Evolutionary conservation across 2,888 invertebrate species (phyloP), one percentile per base, ranked within the genome.

Genomic region (Lepidochitona cinerea): DNA sequence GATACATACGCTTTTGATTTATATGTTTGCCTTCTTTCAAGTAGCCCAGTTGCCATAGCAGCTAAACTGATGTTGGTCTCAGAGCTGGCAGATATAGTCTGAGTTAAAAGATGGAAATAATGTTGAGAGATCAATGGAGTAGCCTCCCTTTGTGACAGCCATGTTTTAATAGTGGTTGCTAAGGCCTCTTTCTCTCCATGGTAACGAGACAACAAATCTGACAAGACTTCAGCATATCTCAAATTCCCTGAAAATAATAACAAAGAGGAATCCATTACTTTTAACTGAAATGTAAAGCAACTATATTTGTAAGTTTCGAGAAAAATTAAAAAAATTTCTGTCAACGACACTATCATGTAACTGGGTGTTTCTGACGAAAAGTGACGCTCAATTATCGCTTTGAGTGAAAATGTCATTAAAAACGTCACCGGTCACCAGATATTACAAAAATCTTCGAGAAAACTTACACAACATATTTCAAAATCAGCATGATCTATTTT

Each of bases 11-110:
- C 79, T 33, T 77, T 78, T 23, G 76, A 71, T 69, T 79, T 81
- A 65, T 81, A 82, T 37, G 79, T 77, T 75, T 86, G 85, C 9
- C 73, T 71, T 68, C 88, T 73, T 73, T 88, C 88, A n/a, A 83
- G 84, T 37, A 87, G 71, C 1, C 88, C 87, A 23, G 84, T 82
- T 35, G 83, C 80, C 6, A 84, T 71, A n/a, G 85, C 80, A 36
- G 83, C 79, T n/a, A 79, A 64, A 29, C 75, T 71, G 64, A 86
- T 81, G 14, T 71, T 74, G 1, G 59, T 76, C 70, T 85, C 85
- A 29, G 82, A 79, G 35, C 78, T 76, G 12, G 84, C 70, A 29
- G 85, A 69, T 7, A 78, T 37, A 9, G 80, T 73, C 77, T 87
- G 85, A 35, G 83, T 73, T 66, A 79, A 77, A 18, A 87, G 75